Base-by-base conservation (phyloP, 2,113 vertebrate genomes). In the Marmota monax region DNA sequence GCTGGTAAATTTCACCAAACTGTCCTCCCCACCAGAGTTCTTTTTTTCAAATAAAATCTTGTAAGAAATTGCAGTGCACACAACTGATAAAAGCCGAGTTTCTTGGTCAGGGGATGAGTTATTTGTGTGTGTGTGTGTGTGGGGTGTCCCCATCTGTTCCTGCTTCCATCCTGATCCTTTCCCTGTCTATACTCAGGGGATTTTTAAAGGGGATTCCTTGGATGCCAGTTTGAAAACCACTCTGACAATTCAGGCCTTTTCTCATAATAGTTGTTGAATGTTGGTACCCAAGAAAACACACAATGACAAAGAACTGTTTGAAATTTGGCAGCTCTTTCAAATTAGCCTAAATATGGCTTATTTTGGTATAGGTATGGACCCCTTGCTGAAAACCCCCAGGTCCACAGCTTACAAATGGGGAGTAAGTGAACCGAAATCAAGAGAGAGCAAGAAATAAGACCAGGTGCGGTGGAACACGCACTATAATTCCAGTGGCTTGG, bases 21-120 rank as follows among this genome's bases (percentile, higher is more conserved):
- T 45, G 34, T 42, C 61, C 22, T 88, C 39, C 32, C 53, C 53
- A 45, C 48, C 13, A 72, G 83, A 96, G 45, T 53, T 45, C 27
- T 79, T 87, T 86, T 45, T 63, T 92, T 69, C 92, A 93, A 70
- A 84, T 51, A 93, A 92, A 96, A 82, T 73, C 87, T 95, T 94
- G 78, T 34, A 13, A 82, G 92, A 92, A 84, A 69, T 7, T 29
- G 7, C 39, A 61, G 78, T 25, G 39, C 79, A n/a, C 74, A 78
- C 29, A 34, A 79, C 34, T 58, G 39, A 23, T 25, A 23, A 56
- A 73, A 83, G 70, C 14, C 89, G 48, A 29, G 29, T 37, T 61
- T 27, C 29, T 45, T 72, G 70, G 58, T 37, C 82, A 67, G 34
- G 39, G 65, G 22, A 14, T 34, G 53, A 37, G 51, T 94, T 61